Percentiles rank a stretch among this genome's conserved stretches.
Conservation (phyloP, 2,797 vertebrate species). For the Rousettus madagascariensis region DNA sequence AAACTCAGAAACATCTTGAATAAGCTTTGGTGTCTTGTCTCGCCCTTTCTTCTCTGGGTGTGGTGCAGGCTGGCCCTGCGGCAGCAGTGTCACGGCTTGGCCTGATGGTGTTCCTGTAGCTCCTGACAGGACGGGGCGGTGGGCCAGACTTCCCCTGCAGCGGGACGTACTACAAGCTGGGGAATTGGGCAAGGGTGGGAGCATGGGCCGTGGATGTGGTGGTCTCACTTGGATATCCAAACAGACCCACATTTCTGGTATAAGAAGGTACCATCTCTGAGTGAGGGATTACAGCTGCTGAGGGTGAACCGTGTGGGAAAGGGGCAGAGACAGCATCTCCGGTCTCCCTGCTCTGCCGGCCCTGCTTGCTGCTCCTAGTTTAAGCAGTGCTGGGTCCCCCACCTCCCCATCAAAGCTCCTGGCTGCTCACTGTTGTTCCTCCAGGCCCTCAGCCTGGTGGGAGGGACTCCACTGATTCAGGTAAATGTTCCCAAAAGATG, state of each 20-base stretch:
- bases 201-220: not conserved
- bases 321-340: rapidly evolving
- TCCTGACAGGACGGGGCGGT: not conserved
- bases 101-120: not conserved
- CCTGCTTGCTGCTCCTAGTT: not conserved
- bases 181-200: not conserved
- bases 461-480: not conserved
- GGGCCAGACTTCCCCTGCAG: not conserved
- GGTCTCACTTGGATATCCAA: not conserved
- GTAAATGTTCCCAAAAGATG: not conserved
- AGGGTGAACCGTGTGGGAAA: not conserved
- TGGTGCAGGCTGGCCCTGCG: not conserved
- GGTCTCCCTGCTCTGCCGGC: not conserved
- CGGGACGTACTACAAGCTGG: not conserved
- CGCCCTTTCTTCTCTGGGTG: not conserved
- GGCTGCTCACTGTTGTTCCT: not conserved
- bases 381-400: not conserved
- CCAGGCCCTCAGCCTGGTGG: not conserved
- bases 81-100: not conserved
- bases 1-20: not conserved
- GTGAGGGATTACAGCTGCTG: not conserved
- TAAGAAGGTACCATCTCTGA: not conserved
- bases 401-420: not conserved
- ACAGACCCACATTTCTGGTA: not conserved
- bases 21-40: not conserved